Evolutionary conservation across 2,113 vertebrate genomes (phyloP).

Genomic region (Rhea pennata): DNA sequence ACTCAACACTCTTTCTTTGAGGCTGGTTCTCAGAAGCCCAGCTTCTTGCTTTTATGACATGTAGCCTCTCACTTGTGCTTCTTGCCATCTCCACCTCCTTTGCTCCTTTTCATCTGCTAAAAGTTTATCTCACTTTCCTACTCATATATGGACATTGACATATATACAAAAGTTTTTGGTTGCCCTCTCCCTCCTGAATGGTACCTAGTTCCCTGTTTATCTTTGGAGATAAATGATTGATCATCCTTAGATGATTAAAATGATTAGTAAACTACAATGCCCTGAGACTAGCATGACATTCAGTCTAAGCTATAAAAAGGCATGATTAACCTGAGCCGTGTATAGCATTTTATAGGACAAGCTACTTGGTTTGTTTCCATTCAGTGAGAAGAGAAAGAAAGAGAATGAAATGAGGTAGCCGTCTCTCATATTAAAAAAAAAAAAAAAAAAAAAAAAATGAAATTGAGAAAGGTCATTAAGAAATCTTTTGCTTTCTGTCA

Average conservation of each 20-base stretch:
- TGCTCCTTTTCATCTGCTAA: not conserved
- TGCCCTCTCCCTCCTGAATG: not conserved
- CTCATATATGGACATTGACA: not conserved
- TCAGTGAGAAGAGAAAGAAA: not conserved
- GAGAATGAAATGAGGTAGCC: not conserved
- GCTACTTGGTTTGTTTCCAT: not conserved
- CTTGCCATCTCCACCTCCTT: not conserved
- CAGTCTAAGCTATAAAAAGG: not conserved
- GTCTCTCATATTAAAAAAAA: not conserved
- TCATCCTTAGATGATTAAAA: not conserved
- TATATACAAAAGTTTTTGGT: fast-evolving
- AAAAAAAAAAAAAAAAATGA: not conserved
- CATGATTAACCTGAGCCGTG: not conserved
- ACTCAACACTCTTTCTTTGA: not conserved
- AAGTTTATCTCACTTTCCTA: not conserved
- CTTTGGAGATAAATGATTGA: not conserved
- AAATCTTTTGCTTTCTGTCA: not conserved
- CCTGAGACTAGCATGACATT: not conserved
- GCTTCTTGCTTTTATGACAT: not conserved
- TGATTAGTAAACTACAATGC: not conserved
- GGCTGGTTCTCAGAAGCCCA: not conserved
- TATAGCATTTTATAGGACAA: not conserved
- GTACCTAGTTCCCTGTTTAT: not conserved
- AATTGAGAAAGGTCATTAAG: not conserved
- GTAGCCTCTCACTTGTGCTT: not conserved